These are phyloP conservation scores for Bombycilla garrulus DNA, from an alignment of 2,113 vertebrate species.

Conservation along the genomic window DNA sequence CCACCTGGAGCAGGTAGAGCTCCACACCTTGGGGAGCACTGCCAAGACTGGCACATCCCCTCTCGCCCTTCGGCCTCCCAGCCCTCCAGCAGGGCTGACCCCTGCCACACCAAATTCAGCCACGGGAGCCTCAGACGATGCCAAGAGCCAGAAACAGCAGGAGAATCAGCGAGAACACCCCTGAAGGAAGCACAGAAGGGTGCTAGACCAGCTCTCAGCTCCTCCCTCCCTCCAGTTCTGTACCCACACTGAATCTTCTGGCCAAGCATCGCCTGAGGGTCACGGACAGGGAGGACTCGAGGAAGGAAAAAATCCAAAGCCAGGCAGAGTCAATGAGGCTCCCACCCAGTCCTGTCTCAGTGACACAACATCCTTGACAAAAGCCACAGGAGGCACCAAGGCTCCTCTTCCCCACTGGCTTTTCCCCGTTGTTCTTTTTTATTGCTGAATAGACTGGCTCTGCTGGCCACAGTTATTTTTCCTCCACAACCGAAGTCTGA, in stretches of 20 bases:
- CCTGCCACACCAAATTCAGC: not conserved
- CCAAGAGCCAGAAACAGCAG: not conserved
- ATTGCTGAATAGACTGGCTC: not conserved
- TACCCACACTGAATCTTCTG: not conserved
- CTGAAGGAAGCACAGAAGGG: not conserved
- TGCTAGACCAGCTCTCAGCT: not conserved
- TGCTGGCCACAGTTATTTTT: not conserved
- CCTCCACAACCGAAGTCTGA: not conserved
- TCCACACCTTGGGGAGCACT: rapidly evolving
- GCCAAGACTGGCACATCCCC: no score
- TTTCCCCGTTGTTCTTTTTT: not conserved
- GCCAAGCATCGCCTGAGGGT: not conserved
- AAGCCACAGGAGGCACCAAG: not conserved
- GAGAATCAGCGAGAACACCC: rapidly evolving
- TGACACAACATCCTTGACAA: not conserved
- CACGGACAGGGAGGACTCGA: not conserved
- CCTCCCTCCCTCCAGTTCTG: not conserved
- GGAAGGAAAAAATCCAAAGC: not conserved
- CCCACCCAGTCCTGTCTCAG: not conserved
- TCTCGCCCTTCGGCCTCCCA: not conserved
- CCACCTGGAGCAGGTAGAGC: not conserved
- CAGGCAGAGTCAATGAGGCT: not conserved
- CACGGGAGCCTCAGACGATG: not conserved
- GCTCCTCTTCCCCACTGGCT: not conserved
- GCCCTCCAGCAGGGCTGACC: no score